These are phyloP conservation scores for Smutsia temminckii DNA, from an alignment of 2,797 vertebrate species.

Conservation along the genomic window DNA sequence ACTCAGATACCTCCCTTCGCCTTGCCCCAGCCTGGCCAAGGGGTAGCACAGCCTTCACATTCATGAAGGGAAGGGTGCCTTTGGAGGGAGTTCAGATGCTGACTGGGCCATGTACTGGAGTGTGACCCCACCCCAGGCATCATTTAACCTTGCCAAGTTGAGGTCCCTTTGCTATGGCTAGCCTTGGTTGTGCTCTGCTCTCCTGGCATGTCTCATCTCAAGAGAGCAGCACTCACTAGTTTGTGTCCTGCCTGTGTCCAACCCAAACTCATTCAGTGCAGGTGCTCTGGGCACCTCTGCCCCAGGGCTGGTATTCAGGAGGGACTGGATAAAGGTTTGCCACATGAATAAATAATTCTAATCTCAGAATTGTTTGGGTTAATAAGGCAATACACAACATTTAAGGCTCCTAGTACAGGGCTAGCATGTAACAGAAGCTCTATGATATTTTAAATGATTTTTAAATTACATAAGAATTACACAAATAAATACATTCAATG, in stretches of 20 bases:
- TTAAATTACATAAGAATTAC: not conserved
- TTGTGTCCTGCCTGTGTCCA: not conserved
- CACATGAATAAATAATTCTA: not conserved
- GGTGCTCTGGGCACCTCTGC: not conserved
- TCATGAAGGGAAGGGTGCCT: not conserved
- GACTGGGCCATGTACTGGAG: not conserved
- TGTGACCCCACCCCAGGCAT: not conserved
- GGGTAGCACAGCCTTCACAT: not conserved
- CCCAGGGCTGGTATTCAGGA: not conserved
- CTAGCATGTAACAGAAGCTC: not conserved
- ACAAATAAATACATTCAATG: not conserved
- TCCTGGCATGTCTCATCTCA: not conserved
- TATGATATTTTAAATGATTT: not conserved
- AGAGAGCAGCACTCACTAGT: not conserved
- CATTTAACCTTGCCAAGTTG: not conserved
- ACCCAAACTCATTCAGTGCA: not conserved
- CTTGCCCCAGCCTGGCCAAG: not conserved
- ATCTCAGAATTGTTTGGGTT: not conserved
- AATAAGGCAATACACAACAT: not conserved
- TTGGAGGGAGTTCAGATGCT: not conserved
- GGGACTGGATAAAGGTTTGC: not conserved
- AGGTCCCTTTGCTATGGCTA: not conserved
- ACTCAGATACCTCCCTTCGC: not conserved
- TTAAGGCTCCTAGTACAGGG: not conserved
- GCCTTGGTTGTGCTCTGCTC: not conserved